Base-by-base conservation (phyloP, 2,113 vertebrate genomes). In the Xiphias gladius region DNA sequence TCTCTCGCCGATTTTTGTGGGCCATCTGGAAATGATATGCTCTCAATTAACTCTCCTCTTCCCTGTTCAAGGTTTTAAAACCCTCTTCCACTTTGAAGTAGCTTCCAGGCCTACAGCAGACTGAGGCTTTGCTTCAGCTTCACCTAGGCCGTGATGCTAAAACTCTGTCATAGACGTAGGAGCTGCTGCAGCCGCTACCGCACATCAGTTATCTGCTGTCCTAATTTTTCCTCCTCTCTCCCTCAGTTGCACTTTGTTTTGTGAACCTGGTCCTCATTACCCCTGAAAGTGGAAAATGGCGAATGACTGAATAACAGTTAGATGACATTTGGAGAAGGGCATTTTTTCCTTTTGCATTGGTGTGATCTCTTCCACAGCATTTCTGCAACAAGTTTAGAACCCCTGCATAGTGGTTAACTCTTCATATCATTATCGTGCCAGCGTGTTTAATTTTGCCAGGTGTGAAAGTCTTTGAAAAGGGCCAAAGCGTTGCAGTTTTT, bases 21-120 rank as follows among this genome's bases (percentile, higher is more conserved):
- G 79, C 88, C 93, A 95, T 94, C 93, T 95, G 94, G 92, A 94
- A 94, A 92, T 90, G 79, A 94, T 93, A 86, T 86, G 93, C 88
- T 89, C 91, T 90, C 91, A 93, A 95, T 95, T 93, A 93, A 93
- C 90, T 93, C 85, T 87, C 80, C 83, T 92, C 86, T 84, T 92
- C 87, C 77, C 76, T 66, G 73, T 92, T 93, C 78, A 86, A 82
- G 79, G 88, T 86, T 92, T 90, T 86, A 88, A 75, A 80, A 86
- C 64, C 57, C 82, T 86, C 85, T 77, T 69, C 71, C 37, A 74
- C 89, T 94, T 93, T 93, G 89, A 93, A 92, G 89, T 78, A 5
- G 54, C 85, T 84, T 86, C 80, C 88, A 91, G 90, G 85, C 86
- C 89, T 91, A 86, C 87, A 88, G 88, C 89, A 86, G 83, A 84